phyloP scores from a whole-genome alignment of 2,888 invertebrate genomes.

The Lacanobia wlatinum region DNA sequence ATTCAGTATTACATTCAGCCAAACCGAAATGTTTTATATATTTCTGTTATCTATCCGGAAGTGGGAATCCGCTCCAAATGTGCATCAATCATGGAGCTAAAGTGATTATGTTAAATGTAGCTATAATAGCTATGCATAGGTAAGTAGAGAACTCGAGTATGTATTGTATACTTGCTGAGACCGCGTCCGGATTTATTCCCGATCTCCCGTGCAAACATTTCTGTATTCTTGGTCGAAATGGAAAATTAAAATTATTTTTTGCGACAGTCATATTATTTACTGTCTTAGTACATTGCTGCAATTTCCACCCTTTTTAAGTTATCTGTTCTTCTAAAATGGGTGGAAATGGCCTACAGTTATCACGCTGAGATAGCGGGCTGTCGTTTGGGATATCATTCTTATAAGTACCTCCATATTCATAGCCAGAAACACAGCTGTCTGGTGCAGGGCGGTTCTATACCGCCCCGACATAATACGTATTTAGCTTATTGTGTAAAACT shows the following conservation, averaged over 20 bases:
- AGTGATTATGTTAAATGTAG: conserved; percentile 37
- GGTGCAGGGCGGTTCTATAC: not conserved
- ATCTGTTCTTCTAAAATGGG: not conserved
- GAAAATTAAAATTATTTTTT: not conserved
- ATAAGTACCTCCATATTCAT: not conserved
- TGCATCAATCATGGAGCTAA: conserved; percentile 59
- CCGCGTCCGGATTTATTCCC: not conserved
- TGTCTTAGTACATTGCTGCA: not conserved
- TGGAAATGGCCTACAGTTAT: conserved; percentile 7
- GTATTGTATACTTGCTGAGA: not conserved
- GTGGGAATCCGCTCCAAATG: conserved; percentile 38
- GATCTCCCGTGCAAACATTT: not conserved
- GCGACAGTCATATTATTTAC: not conserved
- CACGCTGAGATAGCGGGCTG: not conserved
- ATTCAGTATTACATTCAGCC: conserved; percentile 43
- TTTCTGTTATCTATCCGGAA: conserved; percentile 45
- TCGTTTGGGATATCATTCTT: not conserved
- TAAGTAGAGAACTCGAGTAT: not conserved
- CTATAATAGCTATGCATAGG: not conserved
- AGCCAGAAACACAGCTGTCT: not conserved
- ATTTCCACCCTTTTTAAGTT: conserved; percentile 3
- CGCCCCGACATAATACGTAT: too few relatives aligned
- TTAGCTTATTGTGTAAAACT: not conserved
- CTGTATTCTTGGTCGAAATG: not conserved
- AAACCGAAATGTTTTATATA: conserved; percentile 51